phyloP scores from a whole-genome alignment of 2,888 invertebrate species.

The Synanthedon tipuliformis region DNA sequence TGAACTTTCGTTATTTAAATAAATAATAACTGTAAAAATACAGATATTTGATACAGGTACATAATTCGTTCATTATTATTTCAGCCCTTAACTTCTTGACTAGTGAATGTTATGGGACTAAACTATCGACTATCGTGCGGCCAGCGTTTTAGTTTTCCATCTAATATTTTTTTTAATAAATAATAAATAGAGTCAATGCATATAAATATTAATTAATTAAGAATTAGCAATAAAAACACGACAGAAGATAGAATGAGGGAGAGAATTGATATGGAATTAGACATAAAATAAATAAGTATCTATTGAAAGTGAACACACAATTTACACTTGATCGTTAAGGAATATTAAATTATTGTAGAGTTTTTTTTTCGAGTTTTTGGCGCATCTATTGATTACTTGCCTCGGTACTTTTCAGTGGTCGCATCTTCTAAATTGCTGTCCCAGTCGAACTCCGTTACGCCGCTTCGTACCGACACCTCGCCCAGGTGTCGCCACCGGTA shows the following conservation, averaged over 20 bases:
- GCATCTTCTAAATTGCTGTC: conserved; percentile 84
- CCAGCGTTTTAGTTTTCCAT: conserved; percentile 2
- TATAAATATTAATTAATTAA: no score
- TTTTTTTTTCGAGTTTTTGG: not conserved
- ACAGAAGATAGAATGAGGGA: not conserved
- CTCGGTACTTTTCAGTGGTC: conserved; percentile 57
- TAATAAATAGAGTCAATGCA: no score
- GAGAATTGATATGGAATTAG: no score
- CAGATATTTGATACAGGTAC: no score
- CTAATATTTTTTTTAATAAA: no score
- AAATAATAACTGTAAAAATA: no score
- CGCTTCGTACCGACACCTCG: conserved; percentile 79
- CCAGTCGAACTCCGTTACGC: conserved; percentile 90
- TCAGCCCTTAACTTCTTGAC: conserved; percentile 17
- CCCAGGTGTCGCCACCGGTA: conserved; percentile 87
- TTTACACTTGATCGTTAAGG: not conserved
- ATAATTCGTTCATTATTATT: not conserved
- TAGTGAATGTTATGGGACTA: conserved; percentile 36
- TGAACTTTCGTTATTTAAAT: not conserved
- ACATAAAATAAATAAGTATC: not conserved
- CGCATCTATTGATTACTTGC: conserved; percentile 32
- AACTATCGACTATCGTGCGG: conserved; percentile 7
- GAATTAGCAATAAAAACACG: no score
- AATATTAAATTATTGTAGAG: not conserved
- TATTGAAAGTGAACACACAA: no score